Conservation (phyloP, 1,140 invertebrate genomes). For the Camponotus floridanus region DNA sequence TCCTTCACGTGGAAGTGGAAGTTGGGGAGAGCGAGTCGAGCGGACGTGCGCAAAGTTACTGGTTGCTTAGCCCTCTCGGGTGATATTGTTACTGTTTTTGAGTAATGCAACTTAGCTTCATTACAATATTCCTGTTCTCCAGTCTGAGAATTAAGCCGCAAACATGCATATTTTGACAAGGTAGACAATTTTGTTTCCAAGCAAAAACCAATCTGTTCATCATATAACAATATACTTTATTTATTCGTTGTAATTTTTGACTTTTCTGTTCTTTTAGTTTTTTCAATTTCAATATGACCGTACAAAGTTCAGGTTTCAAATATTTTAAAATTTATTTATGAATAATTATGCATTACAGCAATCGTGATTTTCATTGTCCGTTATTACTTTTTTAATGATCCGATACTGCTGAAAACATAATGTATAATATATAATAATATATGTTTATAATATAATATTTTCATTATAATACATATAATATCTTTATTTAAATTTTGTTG, state of each 20-base stretch:
- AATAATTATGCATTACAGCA: conserved; percentile 18
- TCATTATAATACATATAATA: neutral
- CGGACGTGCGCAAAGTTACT: conserved; percentile 59
- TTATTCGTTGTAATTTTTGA: neutral
- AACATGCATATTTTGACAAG: neutral
- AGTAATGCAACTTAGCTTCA: conserved; percentile 1
- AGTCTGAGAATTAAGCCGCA: neutral
- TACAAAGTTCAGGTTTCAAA: neutral
- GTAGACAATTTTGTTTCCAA: neutral
- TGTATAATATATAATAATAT: too few relatives aligned
- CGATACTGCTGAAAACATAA: too few relatives aligned
- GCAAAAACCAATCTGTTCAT: neutral
- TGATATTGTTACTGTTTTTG: conserved; percentile 47
- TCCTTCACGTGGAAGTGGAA: conserved; percentile 67
- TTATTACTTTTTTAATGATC: too few relatives aligned
- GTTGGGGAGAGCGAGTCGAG: conserved; percentile 48
- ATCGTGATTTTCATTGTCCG: neutral
- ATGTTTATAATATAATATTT: neutral
- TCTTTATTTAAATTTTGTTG: neutral
- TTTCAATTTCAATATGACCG: neutral
- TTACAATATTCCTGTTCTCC: neutral
- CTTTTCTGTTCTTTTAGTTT: neutral
- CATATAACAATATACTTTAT: neutral
- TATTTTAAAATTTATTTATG: conserved; percentile 1
- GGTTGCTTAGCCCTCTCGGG: neutral